Evolutionary conservation across 2,797 vertebrate genomes (phyloP), one percentile per base, ranked within the genome.

Genomic region (Poecilia picta): DNA sequence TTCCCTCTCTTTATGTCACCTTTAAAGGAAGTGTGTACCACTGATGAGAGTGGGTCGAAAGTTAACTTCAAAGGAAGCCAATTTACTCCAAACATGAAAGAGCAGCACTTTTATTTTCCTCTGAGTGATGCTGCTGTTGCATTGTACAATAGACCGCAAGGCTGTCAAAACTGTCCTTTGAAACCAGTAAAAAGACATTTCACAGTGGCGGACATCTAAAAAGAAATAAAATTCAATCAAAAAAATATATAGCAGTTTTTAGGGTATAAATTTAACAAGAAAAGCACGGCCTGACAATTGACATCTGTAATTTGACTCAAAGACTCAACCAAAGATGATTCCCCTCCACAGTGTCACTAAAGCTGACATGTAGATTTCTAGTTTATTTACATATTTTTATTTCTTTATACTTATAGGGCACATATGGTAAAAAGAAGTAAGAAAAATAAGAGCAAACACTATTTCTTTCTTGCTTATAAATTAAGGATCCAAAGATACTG

Each of bases 1-100:
- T 76, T 33, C 57, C 53, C 59, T 82, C 28, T 46, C 72, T 87
- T 82, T 78, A 68, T 83, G 73, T 76, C 84, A 83, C 75, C 78
- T 86, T 77, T 77, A 76, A 83, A 76, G 77, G 39, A 78, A 77
- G 66, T 74, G 55, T n/a, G 36, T n/a, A 8, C 18, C 78, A 66
- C 1, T 76, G 77, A 84, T 13, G 46, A 85, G 79, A 82, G 43
- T 39, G 76, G 70, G 79, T 78, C 12, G 1, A 79, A 81, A 80
- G 76, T 85, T 82, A 62, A 78, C 74, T 86, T 87, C 70, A 87
- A 82, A 89, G 74, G 68, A 76, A 85, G 83, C 74, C 89, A 89
- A 85, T 91, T 90, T 89, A 87, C 75, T 85, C 75, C 73, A 5
- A 75, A 83, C 80, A 90, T 89, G 80, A 91, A 89, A 89, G 87